Base-by-base conservation (phyloP, 1,140 invertebrate genomes). In the Elysia chlorotica region DNA sequence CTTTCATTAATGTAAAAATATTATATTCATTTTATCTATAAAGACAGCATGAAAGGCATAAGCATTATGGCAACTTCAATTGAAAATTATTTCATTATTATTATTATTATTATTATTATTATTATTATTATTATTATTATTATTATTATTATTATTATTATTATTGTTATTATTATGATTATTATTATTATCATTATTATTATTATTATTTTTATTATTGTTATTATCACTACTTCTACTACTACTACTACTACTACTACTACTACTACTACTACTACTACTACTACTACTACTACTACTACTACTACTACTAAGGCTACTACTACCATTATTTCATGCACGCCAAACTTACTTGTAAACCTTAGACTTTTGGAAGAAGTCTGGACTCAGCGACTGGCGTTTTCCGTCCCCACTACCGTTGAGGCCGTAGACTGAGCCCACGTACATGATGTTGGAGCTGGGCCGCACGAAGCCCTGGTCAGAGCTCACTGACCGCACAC, bases 381-480 rank as follows among this genome's bases (percentile, higher is more conserved):
- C 41, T 48, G 41, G 41, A n/a, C n/a, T n/a, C n/a, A n/a, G n/a
- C n/a, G n/a, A n/a, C n/a, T n/a, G n/a, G n/a, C n/a, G n/a, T n/a
- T n/a, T n/a, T n/a, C n/a, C n/a, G n/a, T n/a, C n/a, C n/a, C n/a
- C n/a, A n/a, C n/a, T n/a, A n/a, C n/a, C n/a, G n/a, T n/a, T n/a
- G n/a, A n/a, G n/a, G n/a, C n/a, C n/a, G n/a, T n/a, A n/a, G n/a
- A n/a, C n/a, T n/a, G n/a, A n/a, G n/a, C n/a, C 74, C 21, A 81
- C 53, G 61, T 84, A 85, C 74, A 82, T 73, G 0, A 85, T 80
- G 31, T 85, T 79, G 1, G 80, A 54, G 4, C 76, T 74, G 28
- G 75, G 56, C 59, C 79, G 66, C 35, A 59, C 53, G 48, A 79
- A 19, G n/a, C 72, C 71, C 1, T 75, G 76, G 17, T 62, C n/a